Percentiles rank a stretch among this genome's conserved stretches.
phyloP scores from a whole-genome alignment of 1,140 invertebrate species.

The Drosophila serrata region DNA sequence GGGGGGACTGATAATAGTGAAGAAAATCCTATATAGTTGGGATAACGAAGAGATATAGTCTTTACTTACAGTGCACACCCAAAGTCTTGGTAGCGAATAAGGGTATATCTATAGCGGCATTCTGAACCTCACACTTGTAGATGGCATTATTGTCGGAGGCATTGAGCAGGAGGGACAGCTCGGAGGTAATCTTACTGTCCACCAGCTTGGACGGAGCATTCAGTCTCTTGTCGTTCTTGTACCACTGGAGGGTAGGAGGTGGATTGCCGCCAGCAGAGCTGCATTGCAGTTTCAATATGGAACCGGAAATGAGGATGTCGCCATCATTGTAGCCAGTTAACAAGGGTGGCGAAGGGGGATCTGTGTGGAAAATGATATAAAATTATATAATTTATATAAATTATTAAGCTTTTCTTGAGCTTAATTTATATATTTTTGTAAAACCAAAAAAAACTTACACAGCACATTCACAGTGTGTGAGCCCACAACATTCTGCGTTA shows the following conservation, averaged over 20 bases:
- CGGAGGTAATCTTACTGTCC: constrained; percentile 92
- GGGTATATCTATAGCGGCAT: constrained; percentile 95
- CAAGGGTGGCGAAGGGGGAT: constrained; percentile 94
- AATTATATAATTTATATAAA: background rate
- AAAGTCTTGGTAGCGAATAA: constrained; percentile 92
- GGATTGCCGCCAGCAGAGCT: constrained; percentile 97
- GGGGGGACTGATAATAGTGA: constrained; percentile 91
- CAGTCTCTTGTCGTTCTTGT: constrained; percentile 93
- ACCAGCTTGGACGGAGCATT: constrained; percentile 88
- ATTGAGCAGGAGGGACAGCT: constrained; percentile 93
- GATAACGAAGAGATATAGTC: fast-evolving
- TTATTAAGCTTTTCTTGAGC: background rate
- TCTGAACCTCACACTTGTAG: constrained; percentile 96
- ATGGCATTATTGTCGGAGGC: constrained; percentile 95
- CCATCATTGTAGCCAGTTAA: constrained; percentile 94
- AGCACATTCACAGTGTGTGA: constrained; percentile 96
- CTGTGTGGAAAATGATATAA: constrained; percentile 85
- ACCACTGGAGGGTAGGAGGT: constrained; percentile 94
- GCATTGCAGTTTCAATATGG: constrained; percentile 94
- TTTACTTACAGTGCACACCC: constrained; percentile 95
- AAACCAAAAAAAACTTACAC: constrained; percentile 89
- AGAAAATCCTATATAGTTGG: constrained; percentile 9
- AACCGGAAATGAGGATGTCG: constrained; percentile 92
- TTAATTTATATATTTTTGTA: background rate
- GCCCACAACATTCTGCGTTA: constrained; percentile 94